phyloP scores from a whole-genome alignment of 2,797 vertebrate genomes.

The Monodelphis domestica region DNA sequence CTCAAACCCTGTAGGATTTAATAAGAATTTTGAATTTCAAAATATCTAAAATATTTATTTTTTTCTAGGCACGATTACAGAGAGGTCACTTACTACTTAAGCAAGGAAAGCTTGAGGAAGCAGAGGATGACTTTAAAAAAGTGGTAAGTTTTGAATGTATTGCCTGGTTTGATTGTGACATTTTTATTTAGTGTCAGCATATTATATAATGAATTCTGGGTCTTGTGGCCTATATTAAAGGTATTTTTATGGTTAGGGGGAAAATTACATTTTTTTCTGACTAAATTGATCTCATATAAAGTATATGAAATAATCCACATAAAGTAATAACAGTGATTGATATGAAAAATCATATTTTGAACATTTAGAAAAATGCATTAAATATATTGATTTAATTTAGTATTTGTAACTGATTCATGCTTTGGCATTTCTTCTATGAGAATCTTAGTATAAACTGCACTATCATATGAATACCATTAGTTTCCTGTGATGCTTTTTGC shows the following conservation, averaged over 20 bases:
- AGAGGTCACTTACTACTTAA: constrained; percentile 95
- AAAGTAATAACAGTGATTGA: constrained; percentile 34
- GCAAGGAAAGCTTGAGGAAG: constrained; percentile 96
- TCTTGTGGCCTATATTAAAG: constrained; percentile 7
- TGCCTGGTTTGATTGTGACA: constrained; percentile 36
- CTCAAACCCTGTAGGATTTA: constrained; percentile 19
- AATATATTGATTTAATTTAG: not conserved
- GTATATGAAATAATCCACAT: constrained; percentile 15
- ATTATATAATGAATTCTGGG: constrained; percentile 8
- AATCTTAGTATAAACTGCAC: constrained; percentile 15
- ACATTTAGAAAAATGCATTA: not conserved
- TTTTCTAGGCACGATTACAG: constrained; percentile 93
- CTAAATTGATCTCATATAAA: not conserved
- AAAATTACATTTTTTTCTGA: constrained; percentile 13
- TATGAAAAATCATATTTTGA: constrained; percentile 33
- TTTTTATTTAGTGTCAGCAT: constrained; percentile 38
- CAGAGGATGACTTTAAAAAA: constrained; percentile 95
- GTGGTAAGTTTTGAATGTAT: constrained; percentile 88
- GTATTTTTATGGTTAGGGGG: constrained; percentile 45
- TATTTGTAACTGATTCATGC: not conserved
- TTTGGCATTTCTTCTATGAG: not conserved
- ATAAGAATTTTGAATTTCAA: constrained; percentile 50
- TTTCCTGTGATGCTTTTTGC: not conserved
- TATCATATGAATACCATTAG: not conserved
- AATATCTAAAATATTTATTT: not conserved